Evolutionary conservation across 2,113 vertebrate species (phyloP).

Genomic region (Brachyistius frenatus): DNA sequence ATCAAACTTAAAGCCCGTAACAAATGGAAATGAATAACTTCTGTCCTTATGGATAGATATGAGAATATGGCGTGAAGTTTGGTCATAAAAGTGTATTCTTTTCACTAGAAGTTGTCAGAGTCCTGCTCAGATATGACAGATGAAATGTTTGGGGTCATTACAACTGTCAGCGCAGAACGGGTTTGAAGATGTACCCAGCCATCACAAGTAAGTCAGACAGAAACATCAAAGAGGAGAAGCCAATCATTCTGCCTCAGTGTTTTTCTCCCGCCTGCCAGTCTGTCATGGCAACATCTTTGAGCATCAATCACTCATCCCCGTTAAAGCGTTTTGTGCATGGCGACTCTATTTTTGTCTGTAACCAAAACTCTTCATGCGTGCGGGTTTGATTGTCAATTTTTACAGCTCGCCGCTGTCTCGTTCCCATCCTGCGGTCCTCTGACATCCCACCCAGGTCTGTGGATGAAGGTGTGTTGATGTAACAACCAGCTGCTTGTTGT

Average conservation of each 20-base stretch:
- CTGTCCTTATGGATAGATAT: slow-evolving; percentile 23
- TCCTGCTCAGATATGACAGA: slow-evolving; percentile 68
- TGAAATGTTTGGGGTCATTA: slow-evolving; percentile 81
- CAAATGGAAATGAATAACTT: slow-evolving; percentile 53
- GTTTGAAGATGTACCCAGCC: slow-evolving; percentile 81
- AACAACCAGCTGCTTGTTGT: not conserved
- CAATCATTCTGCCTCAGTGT: slow-evolving; percentile 79
- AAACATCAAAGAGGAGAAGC: slow-evolving; percentile 78
- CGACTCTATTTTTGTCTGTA: slow-evolving; percentile 70
- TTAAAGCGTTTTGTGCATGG: slow-evolving; percentile 57
- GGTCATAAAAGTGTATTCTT: slow-evolving; percentile 55
- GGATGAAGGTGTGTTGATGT: slow-evolving; percentile 11
- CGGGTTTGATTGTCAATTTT: slow-evolving; percentile 57
- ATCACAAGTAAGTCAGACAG: slow-evolving; percentile 72
- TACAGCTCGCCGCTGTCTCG: slow-evolving; percentile 20
- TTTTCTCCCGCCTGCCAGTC: slow-evolving; percentile 74
- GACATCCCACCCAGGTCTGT: slow-evolving; percentile 15
- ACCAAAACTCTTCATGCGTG: slow-evolving; percentile 40
- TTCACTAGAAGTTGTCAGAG: slow-evolving; percentile 53
- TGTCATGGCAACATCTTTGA: slow-evolving; percentile 75
- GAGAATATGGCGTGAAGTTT: slow-evolving; percentile 40
- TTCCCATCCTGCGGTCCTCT: slow-evolving; percentile 38
- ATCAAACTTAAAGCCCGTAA: slow-evolving; percentile 39
- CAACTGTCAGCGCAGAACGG: slow-evolving; percentile 66
- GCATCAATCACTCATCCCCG: slow-evolving; percentile 75